Conservation (phyloP, 2,113 vertebrate species). For the Ictidomys tridecemlineatus region DNA sequence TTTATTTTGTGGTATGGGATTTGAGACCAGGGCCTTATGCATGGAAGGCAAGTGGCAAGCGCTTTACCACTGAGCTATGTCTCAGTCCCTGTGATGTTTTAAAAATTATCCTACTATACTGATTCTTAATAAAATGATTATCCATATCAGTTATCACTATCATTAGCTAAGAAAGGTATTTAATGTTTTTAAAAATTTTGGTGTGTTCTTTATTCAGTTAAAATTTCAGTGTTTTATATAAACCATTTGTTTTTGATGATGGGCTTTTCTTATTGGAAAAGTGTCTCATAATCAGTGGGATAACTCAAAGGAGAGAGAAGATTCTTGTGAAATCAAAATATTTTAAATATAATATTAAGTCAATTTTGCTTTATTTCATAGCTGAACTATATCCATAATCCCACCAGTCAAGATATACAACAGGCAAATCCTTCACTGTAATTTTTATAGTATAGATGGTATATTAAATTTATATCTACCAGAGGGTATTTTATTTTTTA, state of each 20-base stretch:
- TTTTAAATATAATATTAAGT: neutral
- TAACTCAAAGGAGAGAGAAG: conserved; percentile 17
- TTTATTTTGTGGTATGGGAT: neutral
- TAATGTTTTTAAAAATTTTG: neutral
- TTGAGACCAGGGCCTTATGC: neutral
- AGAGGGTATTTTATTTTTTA: neutral
- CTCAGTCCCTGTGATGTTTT: neutral
- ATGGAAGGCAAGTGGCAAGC: neutral
- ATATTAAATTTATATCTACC: neutral
- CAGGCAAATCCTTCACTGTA: neutral
- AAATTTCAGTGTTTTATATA: conserved; percentile 30
- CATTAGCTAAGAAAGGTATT: neutral
- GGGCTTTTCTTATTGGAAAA: neutral
- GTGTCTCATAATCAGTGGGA: neutral
- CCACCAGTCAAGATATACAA: neutral
- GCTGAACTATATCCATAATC: neutral
- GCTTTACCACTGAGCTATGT: neutral
- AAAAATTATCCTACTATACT: neutral
- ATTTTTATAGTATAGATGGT: neutral
- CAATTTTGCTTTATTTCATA: conserved; percentile 29
- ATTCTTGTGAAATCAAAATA: neutral
- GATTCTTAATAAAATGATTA: conserved; percentile 44
- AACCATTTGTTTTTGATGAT: neutral
- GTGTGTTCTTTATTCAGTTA: conserved; percentile 26
- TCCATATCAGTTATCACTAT: neutral